Base-by-base conservation (phyloP, 2,113 vertebrate genomes). In the Dipodomys spectabilis region DNA sequence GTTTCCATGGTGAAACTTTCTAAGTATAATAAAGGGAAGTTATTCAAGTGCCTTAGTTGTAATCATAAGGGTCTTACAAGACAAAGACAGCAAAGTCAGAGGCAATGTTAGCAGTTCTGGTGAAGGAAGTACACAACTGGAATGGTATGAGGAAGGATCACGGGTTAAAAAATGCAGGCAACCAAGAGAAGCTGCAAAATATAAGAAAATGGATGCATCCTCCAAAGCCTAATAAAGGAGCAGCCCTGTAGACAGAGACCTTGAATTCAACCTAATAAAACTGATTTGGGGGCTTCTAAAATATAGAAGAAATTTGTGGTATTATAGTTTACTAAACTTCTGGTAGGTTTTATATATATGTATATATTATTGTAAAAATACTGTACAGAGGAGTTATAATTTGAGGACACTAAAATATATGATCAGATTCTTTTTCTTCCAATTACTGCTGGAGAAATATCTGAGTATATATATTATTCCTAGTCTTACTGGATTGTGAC, bases 51-150 rank as follows among this genome's bases (percentile, higher is more conserved):
- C 53, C 53, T 57, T 57, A 57, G 13, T 57, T 57, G 53, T 57
- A 57, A 57, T 57, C 57, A 35, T 7, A 30, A 69, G 19, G 0
- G 0, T 39, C 22, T 4, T 91, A 30, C 4, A 9, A 65, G 68
- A 74, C 32, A 62, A 45, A 88, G 2, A 19, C 9, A 39, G 19
- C 20, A 64, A 30, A 35, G 23, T 53, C 7, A 11, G 35, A 49
- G 2, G 10, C 12, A 62, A 3, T 19, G 12, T 7, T 28, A 49
- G 45, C 19, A 49, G 6, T 18, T 9, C 3, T 5, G 1, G 12
- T n/a, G 10, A 45, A 81, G 44, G 32, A 49, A 32, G 23, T 4
- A 6, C 20, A 45, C 67, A 27, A 1, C 25, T n/a, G 30, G 6
- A 32, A 22, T 53, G 25, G 18, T 9, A 1, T 4, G 44, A 88